Evolutionary conservation across 1,140 invertebrate genomes (phyloP).

Genomic region (Phocides pigmalion): DNA sequence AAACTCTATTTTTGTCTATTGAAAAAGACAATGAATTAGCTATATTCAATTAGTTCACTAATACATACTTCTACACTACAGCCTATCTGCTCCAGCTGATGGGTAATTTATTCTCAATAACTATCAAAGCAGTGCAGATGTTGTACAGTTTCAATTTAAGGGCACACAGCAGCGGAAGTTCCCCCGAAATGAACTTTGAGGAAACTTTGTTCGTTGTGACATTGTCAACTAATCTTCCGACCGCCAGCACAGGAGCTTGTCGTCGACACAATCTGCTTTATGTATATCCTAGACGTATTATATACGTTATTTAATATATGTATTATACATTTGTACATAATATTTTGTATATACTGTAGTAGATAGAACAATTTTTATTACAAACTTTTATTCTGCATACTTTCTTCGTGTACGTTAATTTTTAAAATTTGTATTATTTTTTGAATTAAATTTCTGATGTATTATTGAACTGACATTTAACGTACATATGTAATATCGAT

Average conservation of each 20-base stretch:
- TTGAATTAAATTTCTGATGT: too few relatives aligned
- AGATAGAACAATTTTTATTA: too few relatives aligned
- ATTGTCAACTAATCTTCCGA: constrained; percentile 80
- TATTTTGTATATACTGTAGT: too few relatives aligned
- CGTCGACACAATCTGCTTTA: constrained; percentile 42
- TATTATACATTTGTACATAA: too few relatives aligned
- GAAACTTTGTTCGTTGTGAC: constrained; percentile 70
- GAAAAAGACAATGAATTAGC: too few relatives aligned
- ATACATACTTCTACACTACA: neutral
- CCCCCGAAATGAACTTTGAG: constrained; percentile 65
- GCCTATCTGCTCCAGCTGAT: constrained; percentile 38
- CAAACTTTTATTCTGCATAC: too few relatives aligned
- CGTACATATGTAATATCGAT: too few relatives aligned
- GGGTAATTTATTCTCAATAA: constrained; percentile 71
- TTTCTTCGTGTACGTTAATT: too few relatives aligned
- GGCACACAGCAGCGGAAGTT: constrained; percentile 63
- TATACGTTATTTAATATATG: neutral
- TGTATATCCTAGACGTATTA: constrained; percentile 6
- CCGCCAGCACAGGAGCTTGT: constrained; percentile 54
- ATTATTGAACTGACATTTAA: too few relatives aligned
- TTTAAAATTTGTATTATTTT: too few relatives aligned
- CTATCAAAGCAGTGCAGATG: constrained; percentile 74
- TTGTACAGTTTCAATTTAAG: constrained; percentile 78
- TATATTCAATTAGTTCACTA: too few relatives aligned
- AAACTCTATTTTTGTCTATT: too few relatives aligned